phyloP scores from a whole-genome alignment of 2,113 vertebrate genomes.

The Podarcis cretensis region DNA sequence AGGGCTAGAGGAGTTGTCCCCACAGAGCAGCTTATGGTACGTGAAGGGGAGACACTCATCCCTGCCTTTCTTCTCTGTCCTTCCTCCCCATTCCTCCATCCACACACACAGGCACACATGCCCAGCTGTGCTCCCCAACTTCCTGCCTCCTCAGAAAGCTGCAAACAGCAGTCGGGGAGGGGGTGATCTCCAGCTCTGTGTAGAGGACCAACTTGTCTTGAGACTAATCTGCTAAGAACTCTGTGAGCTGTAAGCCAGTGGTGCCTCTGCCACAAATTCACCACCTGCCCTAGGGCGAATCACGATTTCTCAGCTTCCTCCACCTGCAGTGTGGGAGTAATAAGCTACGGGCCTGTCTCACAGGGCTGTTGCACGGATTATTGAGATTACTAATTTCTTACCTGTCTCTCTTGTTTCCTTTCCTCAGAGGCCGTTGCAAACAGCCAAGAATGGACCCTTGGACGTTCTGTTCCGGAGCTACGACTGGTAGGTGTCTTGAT shows the following conservation, averaged over 20 bases:
- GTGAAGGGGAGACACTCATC: background rate
- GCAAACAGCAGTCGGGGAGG: background rate
- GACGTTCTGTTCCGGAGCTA: slow-evolving; percentile 89
- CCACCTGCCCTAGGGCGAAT: background rate
- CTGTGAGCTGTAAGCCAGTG: background rate
- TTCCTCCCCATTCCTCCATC: background rate
- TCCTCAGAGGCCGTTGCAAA: slow-evolving; percentile 87
- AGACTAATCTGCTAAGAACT: background rate
- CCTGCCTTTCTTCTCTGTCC: background rate
- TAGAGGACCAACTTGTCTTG: background rate
- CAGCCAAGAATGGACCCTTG: slow-evolving; percentile 96
- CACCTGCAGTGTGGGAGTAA: background rate
- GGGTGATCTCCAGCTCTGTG: background rate
- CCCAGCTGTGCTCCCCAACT: background rate
- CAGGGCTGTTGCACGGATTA: background rate
- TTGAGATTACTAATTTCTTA: background rate
- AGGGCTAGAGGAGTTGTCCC: background rate
- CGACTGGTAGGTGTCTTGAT: slow-evolving; percentile 83
- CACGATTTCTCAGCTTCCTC: background rate
- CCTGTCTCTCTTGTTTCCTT: slow-evolving; percentile 31
- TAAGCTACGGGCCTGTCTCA: background rate
- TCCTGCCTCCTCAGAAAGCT: background rate
- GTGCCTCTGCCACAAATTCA: background rate
- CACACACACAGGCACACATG: no score
- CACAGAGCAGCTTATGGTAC: background rate